These are phyloP conservation scores for Drosophila micromelanica DNA, from an alignment of 1,140 invertebrate species.

Conservation along the genomic window DNA sequence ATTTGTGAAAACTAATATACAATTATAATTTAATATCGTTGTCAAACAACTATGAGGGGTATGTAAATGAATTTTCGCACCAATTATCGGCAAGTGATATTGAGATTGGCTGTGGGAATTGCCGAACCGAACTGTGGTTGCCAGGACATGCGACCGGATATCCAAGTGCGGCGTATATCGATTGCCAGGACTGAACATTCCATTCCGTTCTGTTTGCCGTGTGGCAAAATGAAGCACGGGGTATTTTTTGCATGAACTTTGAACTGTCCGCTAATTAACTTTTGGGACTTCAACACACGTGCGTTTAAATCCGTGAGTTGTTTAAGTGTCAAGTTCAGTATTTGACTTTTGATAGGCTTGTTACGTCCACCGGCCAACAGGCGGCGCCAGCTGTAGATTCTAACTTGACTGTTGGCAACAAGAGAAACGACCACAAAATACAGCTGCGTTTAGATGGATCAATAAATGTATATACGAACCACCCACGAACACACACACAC, in stretches of 20 bases:
- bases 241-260: background rate
- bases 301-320: background rate
- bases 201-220: conserved; percentile 39
- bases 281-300: conserved; percentile 17
- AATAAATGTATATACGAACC: conserved; percentile 16
- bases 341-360: conserved; percentile 7
- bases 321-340: conserved; percentile 25
- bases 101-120: conserved; percentile 19
- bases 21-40: background rate
- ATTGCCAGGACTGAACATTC: conserved; percentile 36
- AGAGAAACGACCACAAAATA: background rate
- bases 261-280: conserved; percentile 33
- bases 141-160: conserved; percentile 42
- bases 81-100: background rate
- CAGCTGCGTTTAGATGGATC: conserved; percentile 6
- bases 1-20: background rate
- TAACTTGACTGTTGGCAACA: background rate
- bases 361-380: conserved; percentile 22
- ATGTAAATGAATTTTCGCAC: conserved; percentile 1
- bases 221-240: conserved; percentile 10
- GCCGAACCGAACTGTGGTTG: background rate
- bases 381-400: conserved; percentile 7
- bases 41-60: background rate
- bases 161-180: conserved; percentile 21
- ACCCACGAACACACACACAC: background rate